Evolutionary conservation across 1,140 invertebrate species (phyloP).

Genomic region (Pseudomyrmex concolor): DNA sequence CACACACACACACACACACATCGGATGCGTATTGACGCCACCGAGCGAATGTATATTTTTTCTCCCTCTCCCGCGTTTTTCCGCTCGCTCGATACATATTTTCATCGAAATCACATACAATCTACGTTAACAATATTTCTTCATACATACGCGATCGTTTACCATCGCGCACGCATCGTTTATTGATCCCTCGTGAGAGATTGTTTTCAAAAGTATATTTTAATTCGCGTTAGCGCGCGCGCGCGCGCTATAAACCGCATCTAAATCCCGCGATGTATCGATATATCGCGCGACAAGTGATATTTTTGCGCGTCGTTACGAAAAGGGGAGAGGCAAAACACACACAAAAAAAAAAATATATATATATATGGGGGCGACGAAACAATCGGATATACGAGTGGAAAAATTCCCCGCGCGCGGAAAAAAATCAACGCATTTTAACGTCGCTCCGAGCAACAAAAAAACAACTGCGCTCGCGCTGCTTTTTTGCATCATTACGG

Average conservation of each 20-base stretch:
- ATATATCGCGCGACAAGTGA: background rate
- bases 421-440: too few relatives aligned
- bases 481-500: too few relatives aligned
- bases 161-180: background rate
- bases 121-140: slow-evolving; percentile 46
- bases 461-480: too few relatives aligned
- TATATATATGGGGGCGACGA: background rate
- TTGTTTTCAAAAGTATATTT: slow-evolving; percentile 39
- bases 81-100: slow-evolving; percentile 4
- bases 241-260: background rate
- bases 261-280: background rate
- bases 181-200: background rate
- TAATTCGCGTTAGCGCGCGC: slow-evolving; percentile 18
- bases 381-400: background rate
- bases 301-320: background rate
- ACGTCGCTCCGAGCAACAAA: too few relatives aligned
- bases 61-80: background rate
- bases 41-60: slow-evolving; percentile 13
- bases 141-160: slow-evolving; percentile 13
- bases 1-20: background rate
- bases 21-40: slow-evolving; percentile 3
- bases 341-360: too few relatives aligned
- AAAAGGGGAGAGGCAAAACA: background rate
- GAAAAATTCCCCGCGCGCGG: too few relatives aligned
- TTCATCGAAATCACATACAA: slow-evolving; percentile 38